These are phyloP conservation scores for Anoplolepis gracilipes DNA, from an alignment of 1,140 invertebrate species.

Conservation along the genomic window DNA sequence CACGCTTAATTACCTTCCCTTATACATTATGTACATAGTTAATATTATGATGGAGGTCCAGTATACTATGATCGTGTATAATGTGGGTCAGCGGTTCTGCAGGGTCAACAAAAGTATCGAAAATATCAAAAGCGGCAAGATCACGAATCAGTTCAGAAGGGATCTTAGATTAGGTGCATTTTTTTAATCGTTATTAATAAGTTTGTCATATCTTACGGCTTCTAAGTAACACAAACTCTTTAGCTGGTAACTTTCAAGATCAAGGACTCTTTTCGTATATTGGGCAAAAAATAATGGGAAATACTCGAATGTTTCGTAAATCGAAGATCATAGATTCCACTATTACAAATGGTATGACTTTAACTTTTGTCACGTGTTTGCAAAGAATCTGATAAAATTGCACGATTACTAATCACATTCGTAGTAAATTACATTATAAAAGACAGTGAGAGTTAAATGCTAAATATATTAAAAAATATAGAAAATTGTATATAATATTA, in stretches of 20 bases:
- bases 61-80: constrained; percentile 80
- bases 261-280: constrained; percentile 67
- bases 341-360: constrained; percentile 64
- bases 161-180: constrained; percentile 74
- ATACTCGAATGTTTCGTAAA: constrained; percentile 65
- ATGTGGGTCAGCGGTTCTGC: constrained; percentile 79
- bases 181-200: too few relatives aligned
- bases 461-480: background rate
- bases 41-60: constrained; percentile 81
- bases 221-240: background rate
- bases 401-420: too few relatives aligned
- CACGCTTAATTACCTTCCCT: constrained; percentile 81
- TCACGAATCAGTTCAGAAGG: constrained; percentile 76
- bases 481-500: background rate
- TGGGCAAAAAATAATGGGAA: constrained; percentile 69
- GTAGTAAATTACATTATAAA: too few relatives aligned
- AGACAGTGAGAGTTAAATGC: too few relatives aligned
- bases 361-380: too few relatives aligned
- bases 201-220: background rate
- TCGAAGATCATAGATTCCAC: constrained; percentile 72
- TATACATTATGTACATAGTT: constrained; percentile 83
- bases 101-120: constrained; percentile 80
- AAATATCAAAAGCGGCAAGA: constrained; percentile 68
- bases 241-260: constrained; percentile 50
- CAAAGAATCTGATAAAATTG: too few relatives aligned